These are phyloP conservation scores for Trichomycterus rosablanca DNA, from an alignment of 2,113 vertebrate species.

Conservation along the genomic window DNA sequence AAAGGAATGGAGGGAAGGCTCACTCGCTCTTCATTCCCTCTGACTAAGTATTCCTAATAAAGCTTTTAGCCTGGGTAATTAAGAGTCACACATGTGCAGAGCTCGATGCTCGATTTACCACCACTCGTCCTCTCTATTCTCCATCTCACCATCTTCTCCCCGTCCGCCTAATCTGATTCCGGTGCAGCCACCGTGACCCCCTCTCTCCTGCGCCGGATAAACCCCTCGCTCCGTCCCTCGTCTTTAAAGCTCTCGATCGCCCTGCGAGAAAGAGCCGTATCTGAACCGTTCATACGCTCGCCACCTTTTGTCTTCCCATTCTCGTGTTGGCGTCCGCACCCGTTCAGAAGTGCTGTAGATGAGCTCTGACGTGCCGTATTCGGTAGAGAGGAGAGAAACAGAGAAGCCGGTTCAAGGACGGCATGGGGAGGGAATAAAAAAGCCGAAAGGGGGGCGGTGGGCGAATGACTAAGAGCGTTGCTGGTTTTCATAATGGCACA, in stretches of 20 bases:
- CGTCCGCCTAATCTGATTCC: slow-evolving; percentile 32
- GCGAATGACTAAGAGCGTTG: slow-evolving; percentile 29
- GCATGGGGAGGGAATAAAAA: slow-evolving; percentile 14
- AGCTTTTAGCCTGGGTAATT: slow-evolving; percentile 34
- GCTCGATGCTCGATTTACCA: slow-evolving; percentile 27
- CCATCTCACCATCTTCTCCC: slow-evolving; percentile 14
- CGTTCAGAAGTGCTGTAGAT: slow-evolving; percentile 44
- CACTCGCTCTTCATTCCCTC: background rate
- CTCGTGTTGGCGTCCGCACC: slow-evolving; percentile 13
- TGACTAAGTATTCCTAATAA: slow-evolving; percentile 37
- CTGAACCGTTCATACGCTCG: slow-evolving; percentile 40
- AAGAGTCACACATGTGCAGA: slow-evolving; percentile 25
- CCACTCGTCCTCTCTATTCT: slow-evolving; percentile 13
- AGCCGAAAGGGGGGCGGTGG: slow-evolving; percentile 21
- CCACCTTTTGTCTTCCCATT: too few relatives aligned
- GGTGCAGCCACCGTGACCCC: slow-evolving; percentile 37
- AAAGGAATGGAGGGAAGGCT: slow-evolving; percentile 23
- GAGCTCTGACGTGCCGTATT: slow-evolving; percentile 49
- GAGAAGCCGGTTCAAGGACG: slow-evolving; percentile 22
- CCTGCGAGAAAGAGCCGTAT: slow-evolving; percentile 52
- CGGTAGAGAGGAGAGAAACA: slow-evolving; percentile 32
- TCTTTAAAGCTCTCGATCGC: slow-evolving; percentile 4
- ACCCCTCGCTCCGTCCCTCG: slow-evolving; percentile 5
- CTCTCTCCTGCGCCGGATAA: slow-evolving; percentile 15
- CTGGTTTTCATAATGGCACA: slow-evolving; percentile 22